Evolutionary conservation across 2,113 vertebrate genomes (phyloP), one percentile per base, ranked within the genome.

Genomic region (Salvator merianae): DNA sequence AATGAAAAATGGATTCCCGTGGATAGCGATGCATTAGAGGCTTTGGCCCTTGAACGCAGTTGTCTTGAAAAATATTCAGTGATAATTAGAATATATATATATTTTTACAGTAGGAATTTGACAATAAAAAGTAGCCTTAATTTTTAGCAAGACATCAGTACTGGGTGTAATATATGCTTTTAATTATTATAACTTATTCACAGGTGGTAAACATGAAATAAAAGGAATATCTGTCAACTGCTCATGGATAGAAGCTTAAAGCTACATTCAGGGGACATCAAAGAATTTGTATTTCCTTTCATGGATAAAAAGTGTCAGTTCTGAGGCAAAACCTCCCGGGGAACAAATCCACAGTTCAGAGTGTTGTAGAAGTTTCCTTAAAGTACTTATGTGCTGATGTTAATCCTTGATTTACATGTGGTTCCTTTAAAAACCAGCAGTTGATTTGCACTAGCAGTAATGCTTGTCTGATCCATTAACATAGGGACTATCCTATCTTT

Each of bases 91-190:
- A 69, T 28, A 9, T 10, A 69, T 28, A 9, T 10, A 32, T 80
- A 9, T 2, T 30, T 69, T 88, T 88, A 81, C 32, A n/a, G 77
- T 63, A 80, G 50, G 8, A 76, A 79, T n/a, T 82, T 82, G 55
- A 50, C 74, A 24, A 82, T 83, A 26, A 62, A 66, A 0, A 55
- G 22, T 74, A 82, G 4, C 55, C 2, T 38, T 80, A 83, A 79
- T 86, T 86, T 65, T 72, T n/a, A 34, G 62, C n/a, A 24, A n/a
- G 74, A 76, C 30, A 55, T 59, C 16, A 20, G 18, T 5, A 59
- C 55, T 59, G 55, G 55, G 1, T 59, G 55, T 59, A 59, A 59
- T 59, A 59, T 59, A 59, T 59, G 18, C 18, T 59, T 55, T 59
- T 59, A 59, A 59, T 59, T 59, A 59, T 59, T 59, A 59, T 59